phyloP scores from a whole-genome alignment of 1,140 invertebrate genomes.

The Drosophila teissieri region DNA sequence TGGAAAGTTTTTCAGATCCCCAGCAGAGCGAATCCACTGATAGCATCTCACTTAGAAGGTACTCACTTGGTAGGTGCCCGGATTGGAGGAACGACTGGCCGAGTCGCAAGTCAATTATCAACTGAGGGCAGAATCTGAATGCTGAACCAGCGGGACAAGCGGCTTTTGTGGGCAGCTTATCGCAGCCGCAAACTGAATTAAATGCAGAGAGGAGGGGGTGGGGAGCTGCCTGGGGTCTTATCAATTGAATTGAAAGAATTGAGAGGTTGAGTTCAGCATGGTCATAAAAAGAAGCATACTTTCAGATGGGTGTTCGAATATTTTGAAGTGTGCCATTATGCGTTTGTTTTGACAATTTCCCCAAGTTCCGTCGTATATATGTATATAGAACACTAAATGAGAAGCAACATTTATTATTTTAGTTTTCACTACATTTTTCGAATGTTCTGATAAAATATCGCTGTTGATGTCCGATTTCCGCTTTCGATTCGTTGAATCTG shows the following conservation, averaged over 20 bases:
- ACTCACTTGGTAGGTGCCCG: constrained; percentile 30
- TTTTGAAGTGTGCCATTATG: background rate
- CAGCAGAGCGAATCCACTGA: constrained; percentile 46
- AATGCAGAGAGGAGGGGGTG: constrained; percentile 18
- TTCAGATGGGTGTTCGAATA: constrained; percentile 5
- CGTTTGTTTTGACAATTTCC: background rate
- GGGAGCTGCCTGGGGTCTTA: constrained; percentile 14
- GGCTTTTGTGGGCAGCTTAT: constrained; percentile 39
- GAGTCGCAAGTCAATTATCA: constrained; percentile 55
- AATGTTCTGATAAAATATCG: background rate
- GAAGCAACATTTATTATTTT: too few relatives aligned
- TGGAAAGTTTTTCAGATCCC: constrained; percentile 52
- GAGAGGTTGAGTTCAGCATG: constrained; percentile 10
- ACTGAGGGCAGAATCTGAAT: constrained; percentile 40
- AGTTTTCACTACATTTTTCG: background rate
- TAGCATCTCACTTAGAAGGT: constrained; percentile 25
- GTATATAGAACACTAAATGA: too few relatives aligned
- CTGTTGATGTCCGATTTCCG: too few relatives aligned
- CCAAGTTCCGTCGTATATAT: too few relatives aligned
- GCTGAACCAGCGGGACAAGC: constrained; percentile 14
- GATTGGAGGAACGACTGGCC: constrained; percentile 21
- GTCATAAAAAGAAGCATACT: constrained; percentile 20
- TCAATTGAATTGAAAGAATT: constrained; percentile 10
- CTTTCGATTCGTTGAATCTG: background rate
- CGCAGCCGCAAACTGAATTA: constrained; percentile 32